These are phyloP conservation scores for Lapara coniferarum DNA, from an alignment of 2,888 invertebrate genomes.

Conservation along the genomic window DNA sequence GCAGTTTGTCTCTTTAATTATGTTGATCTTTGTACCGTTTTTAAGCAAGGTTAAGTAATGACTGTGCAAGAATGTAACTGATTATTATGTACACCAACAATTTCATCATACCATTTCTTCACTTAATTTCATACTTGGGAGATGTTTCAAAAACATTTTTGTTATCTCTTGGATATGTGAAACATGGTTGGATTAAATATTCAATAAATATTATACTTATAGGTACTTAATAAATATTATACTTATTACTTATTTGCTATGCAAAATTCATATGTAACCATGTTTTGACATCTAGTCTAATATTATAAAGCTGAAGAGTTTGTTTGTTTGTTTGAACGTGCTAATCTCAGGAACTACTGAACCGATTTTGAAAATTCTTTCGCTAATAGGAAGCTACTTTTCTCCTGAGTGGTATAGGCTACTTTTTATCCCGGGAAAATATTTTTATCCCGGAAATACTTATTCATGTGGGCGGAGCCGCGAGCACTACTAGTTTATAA, in stretches of 20 bases:
- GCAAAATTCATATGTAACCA: conserved; percentile 8
- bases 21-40: conserved; percentile 41
- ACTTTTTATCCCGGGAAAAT: no score
- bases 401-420: no score
- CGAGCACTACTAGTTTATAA: no score
- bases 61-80: not conserved
- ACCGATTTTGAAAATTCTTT: no score
- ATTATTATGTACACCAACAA: not conserved
- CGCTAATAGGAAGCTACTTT: no score
- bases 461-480: no score
- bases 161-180: not conserved
- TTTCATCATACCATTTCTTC: not conserved
- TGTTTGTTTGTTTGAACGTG: no score
- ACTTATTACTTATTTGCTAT: not conserved
- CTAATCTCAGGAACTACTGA: no score
- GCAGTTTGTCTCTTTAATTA: conserved; percentile 33
- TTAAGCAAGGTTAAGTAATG: conserved; percentile 3
- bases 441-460: no score
- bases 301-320: no score
- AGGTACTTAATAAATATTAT: not conserved
- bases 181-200: not conserved
- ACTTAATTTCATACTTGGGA: not conserved
- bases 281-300: not conserved
- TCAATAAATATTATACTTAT: not conserved
- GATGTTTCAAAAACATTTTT: not conserved